Evolutionary conservation across 2,113 vertebrate genomes (phyloP), one percentile per base, ranked within the genome.

Genomic region (Lampris megalopsis): DNA sequence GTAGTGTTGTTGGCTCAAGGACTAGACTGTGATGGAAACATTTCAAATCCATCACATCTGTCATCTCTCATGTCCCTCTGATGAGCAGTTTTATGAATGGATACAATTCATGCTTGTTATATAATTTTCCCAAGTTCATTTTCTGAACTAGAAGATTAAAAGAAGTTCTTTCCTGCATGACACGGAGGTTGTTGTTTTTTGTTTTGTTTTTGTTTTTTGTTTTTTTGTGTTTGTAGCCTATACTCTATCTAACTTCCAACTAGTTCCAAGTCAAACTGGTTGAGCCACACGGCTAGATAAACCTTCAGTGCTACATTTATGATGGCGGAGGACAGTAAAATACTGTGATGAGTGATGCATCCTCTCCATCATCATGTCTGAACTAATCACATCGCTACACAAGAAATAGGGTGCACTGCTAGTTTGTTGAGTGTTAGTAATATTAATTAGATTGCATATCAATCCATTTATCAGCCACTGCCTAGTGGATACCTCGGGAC

Each of bases 161-260:
- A 24, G 24, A 24, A 24, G 24, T 24, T 24, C 43, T 45, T 45
- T 45, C 4, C 57, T 59, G 36, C 5, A 6, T 36, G 2, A 36
- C n/a, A 24, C 56, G 10, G 0, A 77, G 57, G 78, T 77, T 61
- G 1, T 24, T 24, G 24, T 24, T 24, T 24, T 24, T 24, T 80
- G 77, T 84, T 83, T 60, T 43, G 45, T 62, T 10, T 52, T 52
- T 52, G 49, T 52, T 62, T 10, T 52, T 52, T 52, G 49, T 52
- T 52, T 52, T 52, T 2, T 50, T 50, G 9, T 7, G 7, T 10
- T 52, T 0, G 9, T 52, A 10, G 24, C 24, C 24, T 24, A 0
- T 24, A 24, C 24, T 24, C 24, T 24, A 24, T 24, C 24, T 24
- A 24, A 24, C 24, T 24, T 24, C 24, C 24, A 45, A 68, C 59